A percentile compares a stretch with the other conserved stretches of the same genome.
These are phyloP conservation scores for Drepanosiphum platanoidis DNA, from an alignment of 2,888 invertebrate genomes.

Conservation along the genomic window DNA sequence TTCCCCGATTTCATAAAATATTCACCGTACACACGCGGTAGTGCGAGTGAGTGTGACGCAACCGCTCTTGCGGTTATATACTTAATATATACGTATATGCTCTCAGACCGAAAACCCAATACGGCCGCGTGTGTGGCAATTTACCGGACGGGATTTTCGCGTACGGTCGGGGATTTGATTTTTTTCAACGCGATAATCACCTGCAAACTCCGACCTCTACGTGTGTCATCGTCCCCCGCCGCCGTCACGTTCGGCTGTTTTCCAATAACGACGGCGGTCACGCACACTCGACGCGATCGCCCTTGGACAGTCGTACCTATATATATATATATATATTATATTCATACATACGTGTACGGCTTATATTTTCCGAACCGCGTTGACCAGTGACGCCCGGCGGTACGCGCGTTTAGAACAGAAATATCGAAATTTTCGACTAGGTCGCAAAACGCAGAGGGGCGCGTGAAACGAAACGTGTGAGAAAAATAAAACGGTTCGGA, in stretches of 20 bases:
- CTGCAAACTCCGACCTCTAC: too few species aligned
- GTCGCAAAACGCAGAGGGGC: too few species aligned
- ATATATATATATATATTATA: too few species aligned
- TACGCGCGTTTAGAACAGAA: too few species aligned
- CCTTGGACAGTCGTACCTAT: not conserved
- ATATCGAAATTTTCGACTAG: too few species aligned
- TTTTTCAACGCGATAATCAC: too few species aligned
- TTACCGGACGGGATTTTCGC: not conserved
- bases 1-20: not conserved
- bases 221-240: not conserved
- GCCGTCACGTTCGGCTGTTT: not conserved
- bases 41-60: not conserved
- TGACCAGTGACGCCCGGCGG: too few species aligned
- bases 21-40: not conserved
- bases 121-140: not conserved
- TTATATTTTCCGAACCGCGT: not conserved
- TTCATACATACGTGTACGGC: too few species aligned
- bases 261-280: conserved; percentile 3
- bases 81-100: not conserved
- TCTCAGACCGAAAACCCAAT: not conserved
- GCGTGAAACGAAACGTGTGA: too few species aligned
- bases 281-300: not conserved
- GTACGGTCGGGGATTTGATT: too few species aligned
- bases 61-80: conserved; percentile 8
- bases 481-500: too few species aligned